Percentiles rank a stretch among this genome's conserved stretches.
Conservation (phyloP, 37 sponge, comb jelly and placozoan genomes). For the Ianthella basta region DNA sequence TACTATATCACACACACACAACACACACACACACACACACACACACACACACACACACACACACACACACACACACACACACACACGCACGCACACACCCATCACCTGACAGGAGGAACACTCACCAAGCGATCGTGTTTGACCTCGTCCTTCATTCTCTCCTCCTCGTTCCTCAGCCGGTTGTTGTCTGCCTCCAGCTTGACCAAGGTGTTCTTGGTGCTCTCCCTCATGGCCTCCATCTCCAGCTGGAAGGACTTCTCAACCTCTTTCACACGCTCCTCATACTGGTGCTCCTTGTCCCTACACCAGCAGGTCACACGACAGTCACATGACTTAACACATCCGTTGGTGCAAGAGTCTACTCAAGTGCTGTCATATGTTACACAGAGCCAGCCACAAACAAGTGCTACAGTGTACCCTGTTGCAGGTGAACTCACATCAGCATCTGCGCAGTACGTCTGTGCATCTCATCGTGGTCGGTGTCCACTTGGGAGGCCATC, state of each 20-base stretch:
- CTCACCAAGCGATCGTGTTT: neutral
- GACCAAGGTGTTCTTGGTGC: neutral
- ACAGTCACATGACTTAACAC: neutral
- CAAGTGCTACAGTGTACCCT: neutral
- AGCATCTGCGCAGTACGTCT: neutral
- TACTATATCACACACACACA: neutral
- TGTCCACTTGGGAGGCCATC: conserved; percentile 28
- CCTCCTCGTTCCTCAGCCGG: neutral
- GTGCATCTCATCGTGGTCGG: conserved; percentile 12
- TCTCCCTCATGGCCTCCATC: conserved; percentile 20
- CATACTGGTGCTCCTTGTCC: neutral
- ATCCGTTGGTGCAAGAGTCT: neutral
- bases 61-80: conserved; percentile 37
- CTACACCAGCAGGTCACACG: neutral
- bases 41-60: conserved; percentile 40
- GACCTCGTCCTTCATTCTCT: conserved; percentile 5
- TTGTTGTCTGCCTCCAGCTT: neutral
- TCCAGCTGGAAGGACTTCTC: conserved; percentile 16
- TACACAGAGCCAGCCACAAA: neutral
- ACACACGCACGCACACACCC: conserved; percentile 31
- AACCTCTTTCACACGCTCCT: neutral
- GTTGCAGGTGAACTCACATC: neutral
- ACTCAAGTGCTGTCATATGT: neutral
- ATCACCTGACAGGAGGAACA: neutral
- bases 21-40: neutral